Evolutionary conservation across 2,113 vertebrate species (phyloP), one percentile per base, ranked within the genome.

Genomic region (Carollia perspicillata): DNA sequence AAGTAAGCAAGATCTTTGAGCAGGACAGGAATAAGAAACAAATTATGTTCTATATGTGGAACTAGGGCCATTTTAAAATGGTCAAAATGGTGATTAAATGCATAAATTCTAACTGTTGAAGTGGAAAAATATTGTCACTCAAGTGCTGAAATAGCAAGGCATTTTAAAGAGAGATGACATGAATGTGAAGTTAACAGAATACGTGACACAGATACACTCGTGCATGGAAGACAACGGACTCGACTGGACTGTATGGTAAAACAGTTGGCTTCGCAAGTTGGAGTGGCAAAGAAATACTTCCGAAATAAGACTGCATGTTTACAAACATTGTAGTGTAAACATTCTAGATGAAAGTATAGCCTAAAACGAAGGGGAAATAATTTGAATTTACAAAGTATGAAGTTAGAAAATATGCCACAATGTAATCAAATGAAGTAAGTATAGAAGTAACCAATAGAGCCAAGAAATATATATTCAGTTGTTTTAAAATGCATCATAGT

Each of bases 101-200:
- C 5, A 90, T 87, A 92, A 78, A 71, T 92, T 26, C 68, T 22
- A 90, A 92, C 10, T 30, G 5, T 0, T 90, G 30, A 90, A 94
- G 87, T 6, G 74, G 42, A 84, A 94, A 88, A 93, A 55, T 75
- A 77, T 12, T 8, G 18, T 90, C 74, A 84, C 55, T 79, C 35
- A 63, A 90, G 20, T 42, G 6, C 84, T 89, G 95, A 93, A 90
- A 95, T 88, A 20, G 33, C 9, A 96, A 55, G n/a, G 20, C 17
- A 88, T n/a, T 95, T 93, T 88, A 90, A 94, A 69, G 20, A 84
- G 40, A 72, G 65, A 49, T 37, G 35, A 11, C 16, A 5, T 37
- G 33, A 95, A 23, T 58, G 17, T 79, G 55, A 94, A 93, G 66
- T 28, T 55, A 83, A 83, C 22, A 92, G 72, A 92, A 37, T 78